Percentiles rank a stretch among this genome's conserved stretches.
Conservation (phyloP, 2,113 vertebrate species). For the Stegostoma tigrinum region DNA sequence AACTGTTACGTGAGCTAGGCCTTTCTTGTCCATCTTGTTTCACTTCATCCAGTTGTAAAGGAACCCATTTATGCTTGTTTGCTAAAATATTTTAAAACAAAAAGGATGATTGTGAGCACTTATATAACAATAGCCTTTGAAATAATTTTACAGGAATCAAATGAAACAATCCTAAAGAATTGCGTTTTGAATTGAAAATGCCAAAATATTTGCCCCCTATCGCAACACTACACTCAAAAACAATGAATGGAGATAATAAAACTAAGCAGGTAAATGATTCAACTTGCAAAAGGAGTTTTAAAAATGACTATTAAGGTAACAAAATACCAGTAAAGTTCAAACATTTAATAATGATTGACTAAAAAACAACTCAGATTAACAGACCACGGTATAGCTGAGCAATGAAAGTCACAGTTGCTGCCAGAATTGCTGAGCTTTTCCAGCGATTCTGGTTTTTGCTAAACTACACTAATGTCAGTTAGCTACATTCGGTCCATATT, state of each 20-base stretch:
- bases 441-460: no score
- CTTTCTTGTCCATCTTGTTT: conserved; percentile 65
- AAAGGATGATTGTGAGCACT: neutral
- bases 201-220: neutral
- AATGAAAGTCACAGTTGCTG: no score
- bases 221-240: neutral
- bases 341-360: neutral
- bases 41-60: conserved; percentile 70
- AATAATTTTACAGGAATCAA: neutral
- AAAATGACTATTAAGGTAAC: neutral
- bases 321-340: neutral
- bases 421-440: no score
- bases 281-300: neutral
- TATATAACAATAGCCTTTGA: neutral
- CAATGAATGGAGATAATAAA: neutral
- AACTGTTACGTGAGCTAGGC: conserved; percentile 52
- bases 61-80: conserved; percentile 87
- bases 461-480: no score
- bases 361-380: neutral
- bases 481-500: no score
- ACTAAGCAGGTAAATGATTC: neutral
- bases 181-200: neutral
- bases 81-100: conserved; percentile 52
- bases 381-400: neutral
- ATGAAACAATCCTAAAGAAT: neutral